phyloP scores from a whole-genome alignment of 2,797 vertebrate genomes.

The Myotis findleyi region DNA sequence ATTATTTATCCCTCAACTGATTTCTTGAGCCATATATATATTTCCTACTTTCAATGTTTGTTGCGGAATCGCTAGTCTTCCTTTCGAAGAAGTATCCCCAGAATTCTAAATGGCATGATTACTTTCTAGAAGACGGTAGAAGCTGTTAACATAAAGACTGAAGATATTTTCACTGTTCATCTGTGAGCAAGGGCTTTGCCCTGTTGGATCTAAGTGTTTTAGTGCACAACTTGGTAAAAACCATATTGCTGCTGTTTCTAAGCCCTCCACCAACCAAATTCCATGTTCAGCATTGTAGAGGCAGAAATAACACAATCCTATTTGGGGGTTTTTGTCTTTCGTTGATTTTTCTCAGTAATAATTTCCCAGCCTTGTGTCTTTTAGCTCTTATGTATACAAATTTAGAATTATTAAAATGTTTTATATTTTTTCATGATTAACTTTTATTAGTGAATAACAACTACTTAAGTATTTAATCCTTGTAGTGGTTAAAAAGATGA shows the following conservation, averaged over 20 bases:
- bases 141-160: conserved; percentile 65
- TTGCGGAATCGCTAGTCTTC: conserved; percentile 86
- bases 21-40: conserved; percentile 81
- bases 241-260: conserved; percentile 79
- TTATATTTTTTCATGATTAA: conserved; percentile 77
- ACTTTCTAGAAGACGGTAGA: conserved; percentile 70
- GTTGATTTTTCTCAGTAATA: conserved; percentile 77
- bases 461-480: conserved; percentile 64
- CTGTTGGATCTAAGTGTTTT: conserved; percentile 71
- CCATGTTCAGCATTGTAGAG: conserved; percentile 76
- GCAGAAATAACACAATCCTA: conserved; percentile 81
- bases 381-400: conserved; percentile 75
- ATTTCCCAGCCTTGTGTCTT: conserved; percentile 82
- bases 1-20: conserved; percentile 78
- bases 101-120: conserved; percentile 73
- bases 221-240: conserved; percentile 73
- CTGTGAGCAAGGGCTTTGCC: conserved; percentile 61
- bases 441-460: conserved; percentile 70
- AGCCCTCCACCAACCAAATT: conserved; percentile 71
- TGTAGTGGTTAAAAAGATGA: conserved; percentile 59
- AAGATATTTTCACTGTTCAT: conserved; percentile 66
- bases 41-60: conserved; percentile 81
- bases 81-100: conserved; percentile 73
- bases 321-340: conserved; percentile 66
- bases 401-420: conserved; percentile 76